Evolutionary conservation across 2,888 invertebrate genomes (phyloP).

Genomic region (Ramazzottius varieornatus): DNA sequence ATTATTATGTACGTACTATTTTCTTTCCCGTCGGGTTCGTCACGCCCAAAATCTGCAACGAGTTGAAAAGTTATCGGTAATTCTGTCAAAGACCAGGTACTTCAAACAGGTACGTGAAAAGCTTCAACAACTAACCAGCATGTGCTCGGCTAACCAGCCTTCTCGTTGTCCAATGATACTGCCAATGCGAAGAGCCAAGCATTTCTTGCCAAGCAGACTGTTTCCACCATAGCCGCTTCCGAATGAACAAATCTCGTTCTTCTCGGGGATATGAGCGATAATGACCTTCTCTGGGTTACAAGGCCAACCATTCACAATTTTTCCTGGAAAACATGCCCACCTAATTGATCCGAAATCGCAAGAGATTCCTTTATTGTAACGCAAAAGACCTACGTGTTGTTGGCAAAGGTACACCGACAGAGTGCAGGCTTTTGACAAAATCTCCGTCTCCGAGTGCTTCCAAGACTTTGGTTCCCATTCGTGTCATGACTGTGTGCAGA

Average conservation of each 20-base stretch:
- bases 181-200: conserved; percentile 30
- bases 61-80: too few species aligned
- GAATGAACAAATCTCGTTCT: conserved; percentile 28
- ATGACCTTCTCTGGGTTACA: conserved; percentile 78
- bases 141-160: conserved; percentile 32
- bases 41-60: conserved; percentile 62
- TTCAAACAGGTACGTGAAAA: too few species aligned
- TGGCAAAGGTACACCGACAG: conserved; percentile 52
- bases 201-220: conserved; percentile 29
- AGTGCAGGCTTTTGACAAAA: conserved; percentile 73
- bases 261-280: conserved; percentile 27
- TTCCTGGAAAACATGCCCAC: too few species aligned
- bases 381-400: conserved; percentile 28
- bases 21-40: conserved; percentile 68
- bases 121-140: too few species aligned
- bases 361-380: background rate
- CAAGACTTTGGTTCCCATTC: conserved; percentile 42
- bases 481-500: conserved; percentile 57
- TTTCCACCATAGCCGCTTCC: conserved; percentile 30
- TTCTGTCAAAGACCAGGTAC: too few species aligned
- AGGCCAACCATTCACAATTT: conserved; percentile 46
- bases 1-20: background rate
- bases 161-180: conserved; percentile 28
- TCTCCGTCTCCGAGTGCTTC: conserved; percentile 31
- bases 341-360: conserved; percentile 15